These are phyloP conservation scores for Theristus sp. DNA, from an alignment of 2,888 invertebrate species.

Conservation along the genomic window DNA sequence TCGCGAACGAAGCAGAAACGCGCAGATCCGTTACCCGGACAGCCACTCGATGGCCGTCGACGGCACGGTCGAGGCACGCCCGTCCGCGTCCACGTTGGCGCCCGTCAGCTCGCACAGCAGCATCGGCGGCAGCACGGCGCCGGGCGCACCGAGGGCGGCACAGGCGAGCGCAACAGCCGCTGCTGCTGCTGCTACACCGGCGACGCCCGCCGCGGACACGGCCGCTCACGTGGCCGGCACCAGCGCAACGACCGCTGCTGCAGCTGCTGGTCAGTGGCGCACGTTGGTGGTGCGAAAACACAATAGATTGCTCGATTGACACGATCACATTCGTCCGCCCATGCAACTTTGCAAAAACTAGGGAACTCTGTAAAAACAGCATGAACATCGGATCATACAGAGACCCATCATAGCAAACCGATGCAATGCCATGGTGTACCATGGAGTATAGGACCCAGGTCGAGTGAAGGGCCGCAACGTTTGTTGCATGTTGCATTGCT, in stretches of 20 bases:
- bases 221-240: not conserved
- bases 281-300: too few species aligned
- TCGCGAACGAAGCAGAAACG: too few species aligned
- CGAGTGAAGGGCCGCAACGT: too few species aligned
- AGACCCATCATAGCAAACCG: too few species aligned
- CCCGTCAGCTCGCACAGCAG: slow-evolving; percentile 41
- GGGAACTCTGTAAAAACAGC: too few species aligned
- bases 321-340: too few species aligned
- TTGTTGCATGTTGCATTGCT: too few species aligned
- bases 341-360: too few species aligned
- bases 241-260: not conserved
- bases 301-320: too few species aligned
- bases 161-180: slow-evolving; percentile 30
- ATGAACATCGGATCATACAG: too few species aligned
- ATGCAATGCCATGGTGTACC: too few species aligned
- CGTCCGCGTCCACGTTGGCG: slow-evolving; percentile 59
- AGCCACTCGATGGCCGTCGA: not conserved
- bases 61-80: slow-evolving; percentile 30
- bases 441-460: too few species aligned
- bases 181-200: slow-evolving; percentile 21
- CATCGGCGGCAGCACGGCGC: slow-evolving; percentile 26
- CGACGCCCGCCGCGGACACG: not conserved
- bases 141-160: not conserved
- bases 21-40: not conserved
- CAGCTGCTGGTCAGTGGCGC: not conserved